phyloP scores from a whole-genome alignment of 2,113 vertebrate species.

The Tiliqua scincoides region DNA sequence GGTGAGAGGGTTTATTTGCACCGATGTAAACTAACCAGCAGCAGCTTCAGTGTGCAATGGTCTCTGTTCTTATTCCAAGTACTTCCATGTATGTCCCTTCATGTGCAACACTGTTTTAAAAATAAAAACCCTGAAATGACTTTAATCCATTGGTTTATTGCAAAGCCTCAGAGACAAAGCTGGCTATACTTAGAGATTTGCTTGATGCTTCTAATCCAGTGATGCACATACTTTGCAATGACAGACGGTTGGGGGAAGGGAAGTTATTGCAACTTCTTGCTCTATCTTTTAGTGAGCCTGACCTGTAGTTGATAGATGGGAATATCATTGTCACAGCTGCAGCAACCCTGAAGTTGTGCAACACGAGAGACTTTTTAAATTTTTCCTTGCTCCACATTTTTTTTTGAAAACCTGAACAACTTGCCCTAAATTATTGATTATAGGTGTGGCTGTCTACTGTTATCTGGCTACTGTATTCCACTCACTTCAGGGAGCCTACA shows the following conservation, averaged over 20 bases:
- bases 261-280: neutral
- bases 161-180: slow-evolving; percentile 62
- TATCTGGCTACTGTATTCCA: accelerated
- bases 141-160: slow-evolving; percentile 68
- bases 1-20: slow-evolving; percentile 7
- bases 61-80: neutral
- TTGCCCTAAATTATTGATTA: neutral
- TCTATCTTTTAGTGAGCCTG: neutral
- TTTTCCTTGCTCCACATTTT: no score
- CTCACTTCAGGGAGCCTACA: neutral
- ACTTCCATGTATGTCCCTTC: slow-evolving; percentile 16
- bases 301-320: neutral
- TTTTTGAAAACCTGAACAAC: neutral
- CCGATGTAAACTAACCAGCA: neutral
- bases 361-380: accelerated
- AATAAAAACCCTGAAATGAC: slow-evolving; percentile 29
- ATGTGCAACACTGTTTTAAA: slow-evolving; percentile 18
- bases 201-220: slow-evolving; percentile 41
- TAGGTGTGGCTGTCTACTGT: neutral
- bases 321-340: neutral
- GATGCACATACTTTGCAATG: slow-evolving; percentile 37
- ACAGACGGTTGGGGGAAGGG: slow-evolving; percentile 49
- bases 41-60: neutral
- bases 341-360: neutral
- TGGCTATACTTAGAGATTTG: slow-evolving; percentile 57